Conservation (phyloP, 2,113 vertebrate genomes). For the Petroica traversi region DNA sequence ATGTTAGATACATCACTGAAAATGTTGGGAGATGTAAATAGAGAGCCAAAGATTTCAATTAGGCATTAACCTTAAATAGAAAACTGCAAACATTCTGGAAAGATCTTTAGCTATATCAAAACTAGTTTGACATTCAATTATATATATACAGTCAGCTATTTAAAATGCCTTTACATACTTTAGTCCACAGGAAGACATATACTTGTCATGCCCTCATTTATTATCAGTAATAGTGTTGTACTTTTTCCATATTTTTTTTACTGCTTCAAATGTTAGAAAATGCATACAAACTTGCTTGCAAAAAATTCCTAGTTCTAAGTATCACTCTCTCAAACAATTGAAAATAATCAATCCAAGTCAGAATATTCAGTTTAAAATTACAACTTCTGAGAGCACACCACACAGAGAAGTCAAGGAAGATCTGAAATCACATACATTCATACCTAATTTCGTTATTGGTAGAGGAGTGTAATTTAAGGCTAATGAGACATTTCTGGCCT, state of each 20-base stretch:
- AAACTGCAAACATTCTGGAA: not conserved
- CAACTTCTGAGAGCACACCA: not conserved
- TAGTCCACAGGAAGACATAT: not conserved
- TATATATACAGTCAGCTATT: not conserved
- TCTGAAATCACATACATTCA: not conserved
- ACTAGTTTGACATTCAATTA: not conserved
- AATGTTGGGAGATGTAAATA: not conserved
- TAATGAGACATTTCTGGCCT: not conserved
- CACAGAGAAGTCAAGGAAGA: not conserved
- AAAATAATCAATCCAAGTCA: not conserved
- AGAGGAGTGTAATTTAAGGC: not conserved
- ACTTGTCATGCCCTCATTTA: not conserved
- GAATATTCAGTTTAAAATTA: not conserved
- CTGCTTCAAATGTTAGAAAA: not conserved
- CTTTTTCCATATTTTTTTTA: not conserved
- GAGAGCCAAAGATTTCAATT: not conserved
- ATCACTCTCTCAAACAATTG: not conserved
- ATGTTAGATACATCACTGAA: not conserved
- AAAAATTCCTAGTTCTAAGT: not conserved
- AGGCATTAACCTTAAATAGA: not conserved
- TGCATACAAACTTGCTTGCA: not conserved
- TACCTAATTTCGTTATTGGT: not conserved
- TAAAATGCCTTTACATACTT: not conserved
- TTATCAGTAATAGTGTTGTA: not conserved
- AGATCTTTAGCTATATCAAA: not conserved